Conservation (phyloP, 1,140 invertebrate species). For the Drosophila teissieri region DNA sequence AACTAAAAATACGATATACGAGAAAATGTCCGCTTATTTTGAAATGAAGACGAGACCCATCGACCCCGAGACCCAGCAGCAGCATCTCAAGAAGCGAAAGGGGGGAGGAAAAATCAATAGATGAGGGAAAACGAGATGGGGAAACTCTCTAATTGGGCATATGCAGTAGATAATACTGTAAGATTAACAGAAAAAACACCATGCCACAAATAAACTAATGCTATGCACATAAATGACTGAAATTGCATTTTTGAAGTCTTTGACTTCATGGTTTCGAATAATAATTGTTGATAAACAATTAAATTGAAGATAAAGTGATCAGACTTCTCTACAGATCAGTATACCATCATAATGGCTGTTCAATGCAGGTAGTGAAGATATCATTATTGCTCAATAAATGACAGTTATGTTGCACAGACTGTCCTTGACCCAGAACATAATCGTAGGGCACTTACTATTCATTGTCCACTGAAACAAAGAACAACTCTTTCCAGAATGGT, state of each 20-base stretch:
- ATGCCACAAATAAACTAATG: no score
- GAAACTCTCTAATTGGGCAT: constrained; percentile 12
- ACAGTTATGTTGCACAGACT: neutral
- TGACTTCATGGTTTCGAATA: no score
- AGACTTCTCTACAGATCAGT: no score
- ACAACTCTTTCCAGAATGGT: neutral
- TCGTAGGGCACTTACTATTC: no score
- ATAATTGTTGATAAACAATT: no score
- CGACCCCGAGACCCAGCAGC: constrained; percentile 11
- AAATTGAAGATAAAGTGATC: no score
- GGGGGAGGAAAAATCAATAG: constrained; percentile 8
- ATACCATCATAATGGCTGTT: no score
- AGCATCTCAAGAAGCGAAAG: neutral
- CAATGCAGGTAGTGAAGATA: no score
- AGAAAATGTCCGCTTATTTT: constrained; percentile 73
- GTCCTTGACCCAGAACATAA: neutral
- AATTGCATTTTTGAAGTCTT: no score
- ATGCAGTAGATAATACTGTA: neutral
- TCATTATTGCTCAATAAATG: neutral
- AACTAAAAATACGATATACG: constrained; percentile 73
- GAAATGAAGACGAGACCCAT: constrained; percentile 55
- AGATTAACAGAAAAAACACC: no score
- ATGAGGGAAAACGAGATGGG: constrained; percentile 1
- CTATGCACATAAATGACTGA: no score
- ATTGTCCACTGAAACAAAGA: neutral